Base-by-base conservation (phyloP, 2,113 vertebrate genomes). In the Mustela lutreola region DNA sequence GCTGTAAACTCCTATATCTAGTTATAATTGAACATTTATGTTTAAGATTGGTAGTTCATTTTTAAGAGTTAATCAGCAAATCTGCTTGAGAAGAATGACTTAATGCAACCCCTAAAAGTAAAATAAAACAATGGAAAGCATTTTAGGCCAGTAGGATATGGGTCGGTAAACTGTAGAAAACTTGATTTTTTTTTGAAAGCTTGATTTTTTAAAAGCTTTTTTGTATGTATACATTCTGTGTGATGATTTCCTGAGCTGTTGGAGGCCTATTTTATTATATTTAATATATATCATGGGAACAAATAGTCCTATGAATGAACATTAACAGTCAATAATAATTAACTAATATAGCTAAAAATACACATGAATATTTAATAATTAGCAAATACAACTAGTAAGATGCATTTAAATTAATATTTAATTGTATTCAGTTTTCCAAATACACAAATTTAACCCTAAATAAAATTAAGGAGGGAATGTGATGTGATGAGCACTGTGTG, bases 381-480 rank as follows among this genome's bases (percentile, higher is more conserved):
- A 87, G 18, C 14, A 87, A 67, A 45, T 95, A 65, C 7, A 86
- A 45, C 42, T 89, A 73, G 21, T 45, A 10, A 76, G 31, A 84
- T 53, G 42, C n/a, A 78, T 76, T 94, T 86, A 95, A 95, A 45
- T 75, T 92, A 79, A 67, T 93, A 45, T 80, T 88, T 94, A 94
- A 96, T 93, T 91, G 45, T 94, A 81, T 79, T 83, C 22, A 31
- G 19, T 92, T 95, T 89, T 86, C 75, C 42, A 76, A 18, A 48
- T 76, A 28, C 22, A 75, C 71, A 75, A 26, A 76, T 76, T 76
- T 76, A 76, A 76, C 75, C 75, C 75, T 28, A 76, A 76, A 48
- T 76, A 58, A 86, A 67, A 67, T 67, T 67, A 67, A 65, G 6
- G 31, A 67, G 63, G 63, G 28, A 67, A 67, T 33, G 14, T 67